phyloP scores from a whole-genome alignment of 2,797 vertebrate genomes.

The Hybognathus amarus region DNA sequence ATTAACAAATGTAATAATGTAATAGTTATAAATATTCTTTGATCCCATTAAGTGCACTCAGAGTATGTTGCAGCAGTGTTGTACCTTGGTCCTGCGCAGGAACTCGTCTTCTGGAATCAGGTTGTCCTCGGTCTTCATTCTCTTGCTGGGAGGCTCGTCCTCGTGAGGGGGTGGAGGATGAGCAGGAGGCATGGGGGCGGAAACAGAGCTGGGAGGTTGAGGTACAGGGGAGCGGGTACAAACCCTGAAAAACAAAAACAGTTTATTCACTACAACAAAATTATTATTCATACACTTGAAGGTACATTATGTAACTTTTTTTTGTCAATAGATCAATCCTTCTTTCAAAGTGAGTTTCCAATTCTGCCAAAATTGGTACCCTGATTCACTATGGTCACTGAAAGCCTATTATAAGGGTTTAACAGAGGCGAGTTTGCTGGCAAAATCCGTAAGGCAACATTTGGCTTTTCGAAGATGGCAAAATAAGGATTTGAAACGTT shows the following conservation, averaged over 20 bases:
- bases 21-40: background rate
- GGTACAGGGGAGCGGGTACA: constrained; percentile 93
- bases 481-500: too few relatives aligned
- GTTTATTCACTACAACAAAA: background rate
- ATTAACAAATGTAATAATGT: background rate
- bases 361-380: too few relatives aligned
- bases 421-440: too few relatives aligned
- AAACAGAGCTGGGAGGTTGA: constrained; percentile 82
- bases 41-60: background rate
- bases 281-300: background rate
- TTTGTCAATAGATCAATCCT: too few relatives aligned
- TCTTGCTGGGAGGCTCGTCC: constrained; percentile 93
- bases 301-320: background rate
- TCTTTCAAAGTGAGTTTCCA: too few relatives aligned
- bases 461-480: too few relatives aligned
- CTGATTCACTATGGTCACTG: background rate
- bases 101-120: constrained; percentile 98
- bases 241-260: constrained; percentile 78
- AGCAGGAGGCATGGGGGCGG: constrained; percentile 82
- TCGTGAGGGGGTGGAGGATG: constrained; percentile 92
- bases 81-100: constrained; percentile 93
- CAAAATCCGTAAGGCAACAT: too few relatives aligned
- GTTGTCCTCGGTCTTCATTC: constrained; percentile 96
- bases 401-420: background rate
- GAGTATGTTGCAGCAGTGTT: background rate